Conservation (phyloP, 2,113 vertebrate genomes). For the Theristicus caerulescens region DNA sequence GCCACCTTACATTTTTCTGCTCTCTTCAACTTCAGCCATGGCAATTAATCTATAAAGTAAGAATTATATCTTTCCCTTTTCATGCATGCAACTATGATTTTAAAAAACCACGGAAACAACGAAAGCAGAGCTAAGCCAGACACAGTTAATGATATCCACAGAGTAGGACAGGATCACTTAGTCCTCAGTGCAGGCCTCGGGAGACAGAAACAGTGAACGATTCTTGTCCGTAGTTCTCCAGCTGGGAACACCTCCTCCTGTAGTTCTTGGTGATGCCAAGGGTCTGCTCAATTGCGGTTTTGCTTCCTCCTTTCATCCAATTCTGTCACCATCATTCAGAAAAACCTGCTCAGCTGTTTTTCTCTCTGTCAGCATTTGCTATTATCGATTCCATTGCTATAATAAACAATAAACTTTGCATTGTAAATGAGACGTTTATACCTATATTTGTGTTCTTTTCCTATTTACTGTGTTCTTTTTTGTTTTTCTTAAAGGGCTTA, state of each 20-base stretch:
- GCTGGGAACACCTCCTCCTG: not conserved
- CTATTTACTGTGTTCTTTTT: not conserved
- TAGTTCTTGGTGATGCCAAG: not conserved
- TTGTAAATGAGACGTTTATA: not conserved
- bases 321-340: not conserved
- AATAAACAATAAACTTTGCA: not conserved
- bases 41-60: not conserved
- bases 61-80: not conserved
- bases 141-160: not conserved
- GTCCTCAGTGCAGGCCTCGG: not conserved
- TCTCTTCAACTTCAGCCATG: not conserved
- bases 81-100: not conserved
- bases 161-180: not conserved
- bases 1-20: not conserved
- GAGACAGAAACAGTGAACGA: not conserved
- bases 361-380: not conserved
- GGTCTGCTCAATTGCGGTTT: not conserved
- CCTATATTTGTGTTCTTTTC: not conserved
- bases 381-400: not conserved
- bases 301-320: not conserved
- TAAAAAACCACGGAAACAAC: not conserved
- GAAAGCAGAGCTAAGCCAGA: not conserved
- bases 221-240: not conserved
- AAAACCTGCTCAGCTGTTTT: not conserved
- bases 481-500: not conserved